These are phyloP conservation scores for Microctenopoma lineatum DNA, from an alignment of 2,797 vertebrate genomes.

Conservation along the genomic window DNA sequence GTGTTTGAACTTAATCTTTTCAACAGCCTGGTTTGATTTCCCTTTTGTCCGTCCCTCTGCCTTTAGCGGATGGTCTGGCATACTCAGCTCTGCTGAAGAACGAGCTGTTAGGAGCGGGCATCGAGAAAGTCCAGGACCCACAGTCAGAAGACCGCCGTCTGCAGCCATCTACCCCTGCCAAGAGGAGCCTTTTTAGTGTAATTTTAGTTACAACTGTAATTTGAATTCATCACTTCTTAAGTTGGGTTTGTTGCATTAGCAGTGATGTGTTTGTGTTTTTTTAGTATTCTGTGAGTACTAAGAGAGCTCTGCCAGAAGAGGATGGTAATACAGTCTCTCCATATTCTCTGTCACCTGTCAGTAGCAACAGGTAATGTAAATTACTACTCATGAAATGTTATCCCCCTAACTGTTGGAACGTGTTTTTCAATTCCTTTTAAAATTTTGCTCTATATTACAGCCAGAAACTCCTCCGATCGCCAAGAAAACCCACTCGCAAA, in stretches of 20 bases:
- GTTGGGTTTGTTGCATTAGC: background rate
- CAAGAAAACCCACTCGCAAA: conserved; percentile 96
- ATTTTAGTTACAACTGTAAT: conserved; percentile 6
- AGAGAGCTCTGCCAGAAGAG: conserved; percentile 91
- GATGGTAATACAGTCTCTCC: conserved; percentile 97
- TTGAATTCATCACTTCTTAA: background rate
- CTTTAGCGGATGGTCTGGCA: conserved; percentile 90
- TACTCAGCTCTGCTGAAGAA: conserved; percentile 98
- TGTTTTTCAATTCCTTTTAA: background rate
- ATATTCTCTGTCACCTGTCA: conserved; percentile 96
- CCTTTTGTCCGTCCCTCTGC: conserved; percentile 33
- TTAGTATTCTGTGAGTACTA: conserved; percentile 95
- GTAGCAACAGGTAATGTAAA: conserved; percentile 92
- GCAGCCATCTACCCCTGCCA: conserved; percentile 94
- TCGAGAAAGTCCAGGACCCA: conserved; percentile 97
- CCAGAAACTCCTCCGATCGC: conserved; percentile 95
- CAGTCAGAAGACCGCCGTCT: conserved; percentile 96
- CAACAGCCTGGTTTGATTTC: conserved; percentile 44
- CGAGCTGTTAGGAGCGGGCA: conserved; percentile 94
- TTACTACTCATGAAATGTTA: background rate
- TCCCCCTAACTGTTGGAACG: no score
- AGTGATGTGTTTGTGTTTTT: conserved; percentile 37
- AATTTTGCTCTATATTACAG: conserved; percentile 70
- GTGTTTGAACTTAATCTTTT: conserved; percentile 50
- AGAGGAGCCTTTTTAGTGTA: conserved; percentile 96